A percentile compares a stretch with the other conserved stretches of the same genome.
Conservation (phyloP, 2,797 vertebrate genomes). For the Siniperca undulata region DNA sequence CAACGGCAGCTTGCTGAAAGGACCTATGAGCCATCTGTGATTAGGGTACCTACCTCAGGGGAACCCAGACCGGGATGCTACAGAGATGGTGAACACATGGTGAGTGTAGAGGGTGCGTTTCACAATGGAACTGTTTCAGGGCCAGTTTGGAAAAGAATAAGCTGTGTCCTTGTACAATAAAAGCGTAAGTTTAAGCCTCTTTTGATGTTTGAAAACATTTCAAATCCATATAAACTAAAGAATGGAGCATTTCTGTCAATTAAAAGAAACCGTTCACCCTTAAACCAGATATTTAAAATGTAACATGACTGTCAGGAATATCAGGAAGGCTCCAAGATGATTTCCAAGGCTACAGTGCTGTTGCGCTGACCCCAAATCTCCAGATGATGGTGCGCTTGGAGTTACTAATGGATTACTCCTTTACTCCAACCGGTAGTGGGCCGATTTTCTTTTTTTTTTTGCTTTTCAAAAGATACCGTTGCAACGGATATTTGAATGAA, state of each 20-base stretch:
- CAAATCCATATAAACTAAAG: background rate
- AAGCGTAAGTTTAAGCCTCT: background rate
- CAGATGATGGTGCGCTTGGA: conserved; percentile 74
- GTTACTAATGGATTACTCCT: conserved; percentile 22
- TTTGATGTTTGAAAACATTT: conserved; percentile 4
- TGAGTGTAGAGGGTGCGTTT: conserved; percentile 64
- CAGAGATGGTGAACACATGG: conserved; percentile 80
- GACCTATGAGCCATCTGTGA: conserved; percentile 69
- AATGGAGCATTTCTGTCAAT: background rate
- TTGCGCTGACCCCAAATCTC: conserved; percentile 54
- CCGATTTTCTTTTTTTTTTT: background rate
- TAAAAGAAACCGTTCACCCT: background rate
- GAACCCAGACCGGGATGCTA: conserved; percentile 53
- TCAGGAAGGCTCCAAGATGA: background rate
- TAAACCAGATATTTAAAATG: conserved; percentile 1
- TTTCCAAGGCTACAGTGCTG: background rate
- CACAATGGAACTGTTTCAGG: conserved; percentile 16
- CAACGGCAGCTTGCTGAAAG: conserved; percentile 50
- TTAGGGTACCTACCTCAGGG: conserved; percentile 64
- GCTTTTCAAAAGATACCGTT: conserved; percentile 45
- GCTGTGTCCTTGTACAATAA: background rate
- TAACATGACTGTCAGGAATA: background rate
- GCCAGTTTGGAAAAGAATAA: conserved; percentile 25
- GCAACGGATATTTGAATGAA: background rate
- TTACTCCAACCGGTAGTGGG: conserved; percentile 45